Evolutionary conservation across 2,888 invertebrate genomes (phyloP).

Genomic region (Phorcus lineatus): DNA sequence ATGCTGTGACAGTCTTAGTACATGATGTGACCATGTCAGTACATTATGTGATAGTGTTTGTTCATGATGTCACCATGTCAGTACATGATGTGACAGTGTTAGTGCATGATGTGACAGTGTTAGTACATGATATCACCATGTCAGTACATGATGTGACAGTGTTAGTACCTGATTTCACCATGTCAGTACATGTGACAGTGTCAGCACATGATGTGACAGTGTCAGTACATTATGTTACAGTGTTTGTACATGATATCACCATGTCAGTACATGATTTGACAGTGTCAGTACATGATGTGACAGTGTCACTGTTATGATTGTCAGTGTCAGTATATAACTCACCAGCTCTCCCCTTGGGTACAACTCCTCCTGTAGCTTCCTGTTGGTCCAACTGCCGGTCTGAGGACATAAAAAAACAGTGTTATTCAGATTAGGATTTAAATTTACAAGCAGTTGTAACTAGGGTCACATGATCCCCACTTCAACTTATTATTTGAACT

Average conservation of each 20-base stretch:
- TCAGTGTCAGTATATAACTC: background rate
- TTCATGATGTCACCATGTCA: background rate
- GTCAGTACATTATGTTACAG: background rate
- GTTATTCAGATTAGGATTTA: background rate
- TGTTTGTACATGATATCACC: background rate
- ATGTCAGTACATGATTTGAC: background rate
- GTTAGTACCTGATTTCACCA: background rate
- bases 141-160: background rate
- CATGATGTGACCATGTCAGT: background rate
- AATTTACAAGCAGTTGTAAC: too few relatives aligned
- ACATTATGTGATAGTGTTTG: background rate
- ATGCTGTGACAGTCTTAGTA: background rate
- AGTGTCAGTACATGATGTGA: background rate
- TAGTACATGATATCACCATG: background rate
- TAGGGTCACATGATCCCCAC: too few relatives aligned
- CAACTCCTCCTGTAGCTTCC: background rate
- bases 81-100: background rate
- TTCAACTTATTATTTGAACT: too few relatives aligned
- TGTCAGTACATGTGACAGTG: background rate
- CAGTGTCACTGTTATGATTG: background rate
- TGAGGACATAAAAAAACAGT: background rate
- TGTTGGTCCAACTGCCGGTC: background rate
- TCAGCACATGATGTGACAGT: background rate
- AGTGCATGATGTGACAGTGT: background rate
- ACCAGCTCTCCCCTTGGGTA: background rate